Base-by-base conservation (phyloP, 1,140 invertebrate genomes). In the Cyphomyrmex costatus region DNA sequence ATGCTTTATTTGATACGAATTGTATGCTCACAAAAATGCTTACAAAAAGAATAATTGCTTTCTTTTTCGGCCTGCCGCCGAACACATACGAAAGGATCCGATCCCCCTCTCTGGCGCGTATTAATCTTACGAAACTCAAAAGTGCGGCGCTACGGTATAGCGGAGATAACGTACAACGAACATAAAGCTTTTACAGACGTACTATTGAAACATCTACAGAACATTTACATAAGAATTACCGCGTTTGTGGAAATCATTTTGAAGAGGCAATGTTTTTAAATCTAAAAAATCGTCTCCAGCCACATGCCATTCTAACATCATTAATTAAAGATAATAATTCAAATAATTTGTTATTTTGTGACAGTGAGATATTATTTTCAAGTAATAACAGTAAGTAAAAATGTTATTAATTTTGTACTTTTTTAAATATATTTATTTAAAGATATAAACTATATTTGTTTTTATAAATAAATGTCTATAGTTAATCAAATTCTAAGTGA, bases 221-320 rank as follows among this genome's bases (percentile, higher is more conserved):
- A 5, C 42, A 42, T 21, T 42, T 42, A 33, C 2, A 24, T 24
- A 46, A 12, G 30, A 49, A 16, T 16, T 70, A 70, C 27, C 21
- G 66, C 6, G 14, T 70, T 70, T 70, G 42, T 49, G 66, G n/a
- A n/a, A 46, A 68, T 68, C n/a, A 68, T 21, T 68, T 68, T 46
- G 3, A 21, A n/a, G n/a, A 21, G 1, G 12, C 42, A 7, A 70
- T 70, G 21, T 49, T 70, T 46, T 49, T 49, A 70, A 70, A 70
- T 70, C 16, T 70, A 27, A 46, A 49, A 27, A 70, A 70, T 70
- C 42, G 36, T 46, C n/a, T 49, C 5, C 66, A 70, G 5, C 21
- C 36, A 7, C 42, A 70, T 70, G 21, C 42, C 49, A 14, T 70
- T 49, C 6, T 21, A 49, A 70, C 33, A 33, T 33, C 33, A 33